phyloP scores from a whole-genome alignment of 2,888 invertebrate species.

The Bugula neritina region DNA sequence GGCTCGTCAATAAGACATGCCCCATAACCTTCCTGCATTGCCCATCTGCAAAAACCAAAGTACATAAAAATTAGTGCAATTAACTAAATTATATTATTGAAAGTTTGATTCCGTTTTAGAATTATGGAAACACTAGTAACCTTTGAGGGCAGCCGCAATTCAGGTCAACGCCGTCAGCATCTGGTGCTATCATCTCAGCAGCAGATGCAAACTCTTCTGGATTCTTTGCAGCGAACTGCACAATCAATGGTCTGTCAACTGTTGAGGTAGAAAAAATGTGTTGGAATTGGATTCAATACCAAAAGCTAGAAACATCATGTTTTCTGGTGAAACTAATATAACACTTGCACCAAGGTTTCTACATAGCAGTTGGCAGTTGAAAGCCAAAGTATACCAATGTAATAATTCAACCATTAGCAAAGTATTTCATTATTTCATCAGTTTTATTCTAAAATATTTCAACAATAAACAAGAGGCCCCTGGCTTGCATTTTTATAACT shows the following conservation, averaged over 20 bases:
- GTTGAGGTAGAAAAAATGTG: slow-evolving; percentile 26
- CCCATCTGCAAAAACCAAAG: slow-evolving; percentile 62
- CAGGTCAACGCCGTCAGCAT: slow-evolving; percentile 84
- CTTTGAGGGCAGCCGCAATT: slow-evolving; percentile 95
- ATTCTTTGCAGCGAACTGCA: slow-evolving; percentile 89
- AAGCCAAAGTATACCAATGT: too few species aligned
- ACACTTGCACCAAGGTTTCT: not conserved
- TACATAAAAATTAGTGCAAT: not conserved
- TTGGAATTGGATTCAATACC: too few species aligned
- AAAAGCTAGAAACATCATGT: too few species aligned
- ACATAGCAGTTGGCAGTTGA: not conserved
- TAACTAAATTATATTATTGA: not conserved
- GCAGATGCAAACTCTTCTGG: slow-evolving; percentile 76
- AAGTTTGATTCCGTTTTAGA: slow-evolving; percentile 28
- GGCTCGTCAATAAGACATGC: slow-evolving; percentile 76
- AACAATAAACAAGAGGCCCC: too few species aligned
- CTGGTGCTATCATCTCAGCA: slow-evolving; percentile 74
- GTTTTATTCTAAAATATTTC: too few species aligned
- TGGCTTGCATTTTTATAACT: too few species aligned
- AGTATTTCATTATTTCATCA: too few species aligned
- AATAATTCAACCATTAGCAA: too few species aligned
- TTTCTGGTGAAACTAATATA: too few species aligned
- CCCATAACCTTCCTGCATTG: slow-evolving; percentile 82
- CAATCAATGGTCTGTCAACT: slow-evolving; percentile 78
- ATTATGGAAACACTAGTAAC: too few species aligned